These are phyloP conservation scores for Eufriesea mexicana DNA, from an alignment of 1,140 invertebrate species.

Conservation along the genomic window DNA sequence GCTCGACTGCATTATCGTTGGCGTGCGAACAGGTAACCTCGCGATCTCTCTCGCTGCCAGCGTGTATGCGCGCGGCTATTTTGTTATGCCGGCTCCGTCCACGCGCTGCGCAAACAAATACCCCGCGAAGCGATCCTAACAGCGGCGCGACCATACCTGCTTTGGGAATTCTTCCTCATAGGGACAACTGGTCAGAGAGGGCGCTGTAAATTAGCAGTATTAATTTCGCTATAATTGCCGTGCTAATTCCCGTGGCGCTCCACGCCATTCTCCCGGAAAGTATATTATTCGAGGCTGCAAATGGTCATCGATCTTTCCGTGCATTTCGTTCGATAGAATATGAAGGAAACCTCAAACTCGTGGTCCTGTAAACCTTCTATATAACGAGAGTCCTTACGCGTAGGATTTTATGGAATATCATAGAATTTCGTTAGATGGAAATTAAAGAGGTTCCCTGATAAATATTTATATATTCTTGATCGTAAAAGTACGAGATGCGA, in stretches of 20 bases:
- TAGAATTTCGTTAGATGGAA: no score
- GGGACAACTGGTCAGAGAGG: no score
- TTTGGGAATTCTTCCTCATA: constrained; percentile 21
- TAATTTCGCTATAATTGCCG: not conserved
- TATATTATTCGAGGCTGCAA: not conserved
- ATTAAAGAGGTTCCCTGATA: no score
- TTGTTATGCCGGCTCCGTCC: constrained; percentile 63
- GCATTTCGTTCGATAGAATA: not conserved
- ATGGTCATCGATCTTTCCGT: not conserved
- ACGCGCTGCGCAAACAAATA: constrained; percentile 66
- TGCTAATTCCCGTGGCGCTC: not conserved
- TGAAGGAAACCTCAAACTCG: no score
- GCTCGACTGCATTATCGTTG: constrained; percentile 69
- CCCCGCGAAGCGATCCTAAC: constrained; percentile 58
- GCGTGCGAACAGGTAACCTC: constrained; percentile 70
- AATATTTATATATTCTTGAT: no score
- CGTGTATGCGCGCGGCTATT: constrained; percentile 49
- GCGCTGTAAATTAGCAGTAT: constrained; percentile 5
- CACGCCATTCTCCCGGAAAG: not conserved
- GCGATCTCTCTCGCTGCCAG: constrained; percentile 60
- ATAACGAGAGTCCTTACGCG: no score
- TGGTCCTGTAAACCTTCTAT: not conserved
- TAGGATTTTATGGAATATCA: no score
- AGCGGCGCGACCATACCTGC: constrained; percentile 11
- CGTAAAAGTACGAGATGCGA: not conserved